phyloP scores from a whole-genome alignment of 2,113 vertebrate species.

The Ellobius talpinus region DNA sequence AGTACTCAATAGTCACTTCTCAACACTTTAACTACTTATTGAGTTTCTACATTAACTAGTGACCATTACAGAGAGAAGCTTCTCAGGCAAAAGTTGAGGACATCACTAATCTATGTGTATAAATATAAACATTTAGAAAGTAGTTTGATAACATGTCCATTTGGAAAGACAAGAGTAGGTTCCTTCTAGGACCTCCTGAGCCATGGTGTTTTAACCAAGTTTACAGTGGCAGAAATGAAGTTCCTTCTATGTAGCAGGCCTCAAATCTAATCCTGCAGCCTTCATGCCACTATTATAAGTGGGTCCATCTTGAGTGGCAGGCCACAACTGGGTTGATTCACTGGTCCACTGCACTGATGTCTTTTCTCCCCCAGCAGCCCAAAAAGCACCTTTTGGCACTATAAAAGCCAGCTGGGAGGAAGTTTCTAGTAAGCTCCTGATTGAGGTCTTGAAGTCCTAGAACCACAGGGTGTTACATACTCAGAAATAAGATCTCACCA shows the following conservation, averaged over 20 bases:
- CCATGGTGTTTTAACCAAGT: background rate
- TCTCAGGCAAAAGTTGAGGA: background rate
- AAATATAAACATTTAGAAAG: background rate
- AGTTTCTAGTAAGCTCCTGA: background rate
- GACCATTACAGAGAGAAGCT: background rate
- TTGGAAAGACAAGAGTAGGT: background rate
- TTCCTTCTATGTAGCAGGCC: background rate
- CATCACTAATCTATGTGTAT: background rate
- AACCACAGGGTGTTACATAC: background rate
- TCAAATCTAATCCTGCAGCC: background rate
- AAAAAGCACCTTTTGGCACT: background rate
- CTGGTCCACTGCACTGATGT: background rate
- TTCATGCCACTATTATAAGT: background rate
- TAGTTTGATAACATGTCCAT: background rate
- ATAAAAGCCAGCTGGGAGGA: background rate
- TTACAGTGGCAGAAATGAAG: background rate
- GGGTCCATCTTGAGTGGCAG: background rate
- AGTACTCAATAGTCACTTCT: background rate
- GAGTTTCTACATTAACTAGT: background rate
- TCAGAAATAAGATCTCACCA: background rate
- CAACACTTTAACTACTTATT: background rate
- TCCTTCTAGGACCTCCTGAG: background rate
- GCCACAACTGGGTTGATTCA: background rate
- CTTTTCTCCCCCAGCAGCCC: background rate
- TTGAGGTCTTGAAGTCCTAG: background rate